These are phyloP conservation scores for Thaleichthys pacificus DNA, from an alignment of 2,797 vertebrate genomes.

Conservation along the genomic window DNA sequence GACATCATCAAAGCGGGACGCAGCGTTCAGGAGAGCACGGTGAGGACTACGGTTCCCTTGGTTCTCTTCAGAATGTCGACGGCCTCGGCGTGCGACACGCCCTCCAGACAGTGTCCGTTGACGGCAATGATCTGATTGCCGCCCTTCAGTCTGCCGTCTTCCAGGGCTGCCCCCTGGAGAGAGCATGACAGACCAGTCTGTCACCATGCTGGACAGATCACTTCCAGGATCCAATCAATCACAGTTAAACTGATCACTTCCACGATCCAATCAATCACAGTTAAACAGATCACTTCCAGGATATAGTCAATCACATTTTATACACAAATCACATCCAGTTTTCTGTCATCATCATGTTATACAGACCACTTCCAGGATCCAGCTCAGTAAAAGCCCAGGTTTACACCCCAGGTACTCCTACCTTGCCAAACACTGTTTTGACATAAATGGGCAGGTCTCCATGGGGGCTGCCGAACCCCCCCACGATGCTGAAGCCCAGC, in stretches of 20 bases:
- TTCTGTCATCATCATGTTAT: too few relatives aligned
- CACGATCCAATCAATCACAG: too few relatives aligned
- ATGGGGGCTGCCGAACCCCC: constrained; percentile 90
- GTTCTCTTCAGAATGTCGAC: constrained; percentile 89
- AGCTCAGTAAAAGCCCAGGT: neutral
- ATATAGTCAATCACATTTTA: too few relatives aligned
- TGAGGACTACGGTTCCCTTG: constrained; percentile 85
- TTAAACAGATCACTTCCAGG: too few relatives aligned
- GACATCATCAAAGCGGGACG: neutral
- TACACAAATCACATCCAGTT: too few relatives aligned
- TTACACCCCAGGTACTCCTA: constrained; percentile 47
- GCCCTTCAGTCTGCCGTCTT: constrained; percentile 85
- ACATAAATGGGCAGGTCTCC: constrained; percentile 95
- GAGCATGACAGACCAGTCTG: neutral
- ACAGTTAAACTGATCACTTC: too few relatives aligned
- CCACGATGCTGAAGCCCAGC: constrained; percentile 93
- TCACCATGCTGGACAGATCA: neutral
- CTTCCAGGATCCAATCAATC: too few relatives aligned
- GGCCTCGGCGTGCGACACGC: constrained; percentile 87
- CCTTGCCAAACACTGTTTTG: constrained; percentile 93
- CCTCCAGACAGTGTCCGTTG: constrained; percentile 89
- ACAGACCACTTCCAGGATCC: neutral
- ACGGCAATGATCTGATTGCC: constrained; percentile 94
- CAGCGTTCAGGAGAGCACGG: constrained; percentile 79
- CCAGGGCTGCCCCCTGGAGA: constrained; percentile 87